Percentiles rank a stretch among this genome's conserved stretches.
Conservation (phyloP, 1,140 invertebrate species). For the Aporrectodea caliginosa region DNA sequence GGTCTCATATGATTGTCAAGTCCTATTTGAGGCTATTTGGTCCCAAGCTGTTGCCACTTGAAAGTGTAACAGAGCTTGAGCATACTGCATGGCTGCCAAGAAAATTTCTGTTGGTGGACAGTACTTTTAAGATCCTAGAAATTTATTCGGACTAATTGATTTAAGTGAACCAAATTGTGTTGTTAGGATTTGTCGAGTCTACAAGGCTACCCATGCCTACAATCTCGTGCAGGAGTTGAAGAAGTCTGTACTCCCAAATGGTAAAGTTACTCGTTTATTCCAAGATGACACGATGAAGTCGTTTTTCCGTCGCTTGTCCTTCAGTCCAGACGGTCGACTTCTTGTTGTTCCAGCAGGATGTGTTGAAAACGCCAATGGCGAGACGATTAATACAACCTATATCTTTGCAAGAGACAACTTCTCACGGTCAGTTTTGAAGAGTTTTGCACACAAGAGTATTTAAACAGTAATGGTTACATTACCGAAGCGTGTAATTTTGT, state of each 20-base stretch:
- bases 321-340: conserved; percentile 82
- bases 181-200: conserved; percentile 66
- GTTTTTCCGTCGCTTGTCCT: conserved; percentile 81
- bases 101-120: no score
- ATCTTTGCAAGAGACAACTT: conserved; percentile 73
- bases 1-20: no score
- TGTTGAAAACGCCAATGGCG: conserved; percentile 43
- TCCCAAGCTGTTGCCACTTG: no score
- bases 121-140: no score
- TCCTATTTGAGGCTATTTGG: no score
- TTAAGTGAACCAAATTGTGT: no score
- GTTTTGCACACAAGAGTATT: no score
- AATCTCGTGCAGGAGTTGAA: conserved; percentile 26
- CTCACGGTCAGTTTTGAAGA: conserved; percentile 61
- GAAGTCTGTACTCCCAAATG: conserved; percentile 34
- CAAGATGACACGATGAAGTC: conserved; percentile 92
- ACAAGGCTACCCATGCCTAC: conserved; percentile 40
- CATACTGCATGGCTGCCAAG: no score
- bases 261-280: conserved; percentile 64
- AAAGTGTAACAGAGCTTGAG: no score
- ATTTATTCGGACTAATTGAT: no score
- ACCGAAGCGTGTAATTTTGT: no score
- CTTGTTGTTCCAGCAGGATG: conserved; percentile 69
- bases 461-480: no score
- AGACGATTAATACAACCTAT: conserved; percentile 67